Percentiles rank a stretch among this genome's conserved stretches.
Conservation (phyloP, 2,113 vertebrate genomes). For the Apteryx owenii region DNA sequence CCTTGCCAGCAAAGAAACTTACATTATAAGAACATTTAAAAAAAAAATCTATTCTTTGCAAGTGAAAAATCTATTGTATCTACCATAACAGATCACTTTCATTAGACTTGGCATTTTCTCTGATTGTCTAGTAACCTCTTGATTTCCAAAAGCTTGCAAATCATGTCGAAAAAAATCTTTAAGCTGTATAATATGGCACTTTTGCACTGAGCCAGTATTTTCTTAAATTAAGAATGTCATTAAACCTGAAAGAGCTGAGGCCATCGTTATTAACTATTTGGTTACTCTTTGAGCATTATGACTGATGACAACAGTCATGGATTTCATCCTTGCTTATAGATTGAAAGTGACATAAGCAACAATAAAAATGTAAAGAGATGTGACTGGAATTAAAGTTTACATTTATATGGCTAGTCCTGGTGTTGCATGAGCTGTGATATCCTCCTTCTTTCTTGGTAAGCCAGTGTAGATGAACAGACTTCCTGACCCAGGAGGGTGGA, state of each 20-base stretch:
- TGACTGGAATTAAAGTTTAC: background rate
- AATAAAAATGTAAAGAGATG: background rate
- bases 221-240: background rate
- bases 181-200: background rate
- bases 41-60: background rate
- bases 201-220: background rate
- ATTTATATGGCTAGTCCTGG: background rate
- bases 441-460: background rate
- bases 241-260: conserved; percentile 15
- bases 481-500: background rate
- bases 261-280: background rate
- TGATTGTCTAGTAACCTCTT: background rate
- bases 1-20: background rate
- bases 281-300: conserved; percentile 7
- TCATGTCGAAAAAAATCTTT: background rate
- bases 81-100: background rate
- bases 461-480: background rate
- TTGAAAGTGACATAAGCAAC: background rate
- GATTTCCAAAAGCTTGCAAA: background rate
- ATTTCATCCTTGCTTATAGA: conserved; percentile 41
- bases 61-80: background rate
- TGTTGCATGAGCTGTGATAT: background rate
- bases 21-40: background rate
- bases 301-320: background rate
- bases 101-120: background rate